phyloP scores from a whole-genome alignment of 1,140 invertebrate genomes.

The Drosophila ironensis region DNA sequence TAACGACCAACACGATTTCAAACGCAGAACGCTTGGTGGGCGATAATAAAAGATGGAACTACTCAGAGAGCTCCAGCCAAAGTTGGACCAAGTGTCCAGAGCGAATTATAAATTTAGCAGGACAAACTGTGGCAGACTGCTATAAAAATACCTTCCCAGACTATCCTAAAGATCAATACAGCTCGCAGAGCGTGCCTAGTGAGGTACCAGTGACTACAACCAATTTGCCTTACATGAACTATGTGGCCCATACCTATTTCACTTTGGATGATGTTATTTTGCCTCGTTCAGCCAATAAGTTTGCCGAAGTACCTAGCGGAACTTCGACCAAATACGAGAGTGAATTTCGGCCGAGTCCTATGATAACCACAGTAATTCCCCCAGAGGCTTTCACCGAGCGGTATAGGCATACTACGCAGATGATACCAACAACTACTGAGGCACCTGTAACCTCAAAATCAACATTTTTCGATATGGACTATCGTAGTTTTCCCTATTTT shows the following conservation, averaged over 20 bases:
- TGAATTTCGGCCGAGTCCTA: constrained; percentile 2
- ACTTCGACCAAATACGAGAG: not conserved
- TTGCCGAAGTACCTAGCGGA: too few relatives aligned
- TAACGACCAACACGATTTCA: constrained; percentile 14
- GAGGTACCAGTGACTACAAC: constrained; percentile 26
- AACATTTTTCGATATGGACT: constrained; percentile 5
- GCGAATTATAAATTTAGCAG: not conserved
- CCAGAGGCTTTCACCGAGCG: not conserved
- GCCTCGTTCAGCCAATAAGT: constrained; percentile 13
- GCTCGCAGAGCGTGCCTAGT: constrained; percentile 7
- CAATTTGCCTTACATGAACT: constrained; percentile 26
- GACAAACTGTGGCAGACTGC: constrained; percentile 5
- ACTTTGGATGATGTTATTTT: constrained; percentile 40
- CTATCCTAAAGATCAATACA: constrained; percentile 6
- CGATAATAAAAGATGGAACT: constrained; percentile 13
- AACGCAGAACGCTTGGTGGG: constrained; percentile 8
- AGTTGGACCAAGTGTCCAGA: constrained; percentile 21
- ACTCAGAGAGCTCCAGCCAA: constrained; percentile 1
- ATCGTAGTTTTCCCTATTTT: not conserved
- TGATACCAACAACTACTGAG: constrained; percentile 19
- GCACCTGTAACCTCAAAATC: not conserved
- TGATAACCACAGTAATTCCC: constrained; percentile 15
- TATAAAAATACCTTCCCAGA: not conserved
- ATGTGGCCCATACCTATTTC: constrained; percentile 45
- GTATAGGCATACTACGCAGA: not conserved